phyloP scores from a whole-genome alignment of 2,888 invertebrate species.

The Meteorus colon region DNA sequence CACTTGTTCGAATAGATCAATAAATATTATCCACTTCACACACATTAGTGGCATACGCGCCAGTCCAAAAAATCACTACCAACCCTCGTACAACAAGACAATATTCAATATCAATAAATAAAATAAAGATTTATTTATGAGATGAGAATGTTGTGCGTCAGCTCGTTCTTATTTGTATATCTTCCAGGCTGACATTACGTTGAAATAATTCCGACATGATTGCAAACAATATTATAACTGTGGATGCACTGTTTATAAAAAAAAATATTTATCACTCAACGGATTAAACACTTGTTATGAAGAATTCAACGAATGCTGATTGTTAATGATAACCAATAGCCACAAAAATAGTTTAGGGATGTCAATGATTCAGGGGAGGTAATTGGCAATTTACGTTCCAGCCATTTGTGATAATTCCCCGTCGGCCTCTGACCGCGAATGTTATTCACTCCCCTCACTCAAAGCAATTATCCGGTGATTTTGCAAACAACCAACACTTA shows the following conservation, averaged over 20 bases:
- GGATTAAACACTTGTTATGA: neutral
- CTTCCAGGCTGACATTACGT: neutral
- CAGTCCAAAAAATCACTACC: neutral
- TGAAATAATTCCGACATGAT: slow-evolving; percentile 31
- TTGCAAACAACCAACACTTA: slow-evolving; percentile 6
- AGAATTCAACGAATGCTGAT: slow-evolving; percentile 9
- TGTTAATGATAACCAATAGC: slow-evolving; percentile 32
- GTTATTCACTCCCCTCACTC: slow-evolving; percentile 16
- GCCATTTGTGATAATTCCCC: slow-evolving; percentile 51
- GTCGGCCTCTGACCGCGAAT: slow-evolving; percentile 38
- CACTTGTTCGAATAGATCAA: neutral
- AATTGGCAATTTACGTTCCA: slow-evolving; percentile 48
- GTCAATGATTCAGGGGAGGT: slow-evolving; percentile 42
- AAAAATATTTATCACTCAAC: neutral
- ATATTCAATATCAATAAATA: neutral
- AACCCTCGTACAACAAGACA: neutral
- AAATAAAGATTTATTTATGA: neutral
- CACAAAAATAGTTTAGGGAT: slow-evolving; percentile 35
- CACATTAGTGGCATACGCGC: neutral
- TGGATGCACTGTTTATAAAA: slow-evolving; percentile 12
- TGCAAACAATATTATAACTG: neutral
- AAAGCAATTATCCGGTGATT: slow-evolving; percentile 24
- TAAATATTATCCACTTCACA: slow-evolving; percentile 18
- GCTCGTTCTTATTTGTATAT: slow-evolving; percentile 5
- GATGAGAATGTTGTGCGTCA: slow-evolving; percentile 18